phyloP scores from a whole-genome alignment of 1,140 invertebrate genomes.

The Cyclargus thomasi region DNA sequence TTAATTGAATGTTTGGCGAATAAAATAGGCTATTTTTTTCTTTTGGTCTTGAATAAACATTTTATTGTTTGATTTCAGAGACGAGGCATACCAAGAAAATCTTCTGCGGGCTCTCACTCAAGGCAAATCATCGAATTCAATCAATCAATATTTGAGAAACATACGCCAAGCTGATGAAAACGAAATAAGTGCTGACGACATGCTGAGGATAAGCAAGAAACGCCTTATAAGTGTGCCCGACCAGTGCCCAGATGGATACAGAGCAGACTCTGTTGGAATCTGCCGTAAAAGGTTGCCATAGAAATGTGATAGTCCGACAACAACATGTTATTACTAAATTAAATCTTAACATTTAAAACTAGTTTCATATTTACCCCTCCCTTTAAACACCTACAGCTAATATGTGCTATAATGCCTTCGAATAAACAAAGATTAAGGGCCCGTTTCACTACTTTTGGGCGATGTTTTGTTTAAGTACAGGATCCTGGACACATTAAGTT shows the following conservation, averaged over 20 bases:
- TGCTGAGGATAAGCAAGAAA: slow-evolving; percentile 13
- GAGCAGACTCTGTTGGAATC: slow-evolving; percentile 42
- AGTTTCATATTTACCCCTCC: background rate
- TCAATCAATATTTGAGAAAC: background rate
- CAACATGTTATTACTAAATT: background rate
- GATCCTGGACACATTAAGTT: no score
- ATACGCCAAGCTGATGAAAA: slow-evolving; percentile 10
- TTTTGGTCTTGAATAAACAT: no score
- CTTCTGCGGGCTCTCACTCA: background rate
- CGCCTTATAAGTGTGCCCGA: slow-evolving; percentile 45
- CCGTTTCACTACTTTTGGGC: no score
- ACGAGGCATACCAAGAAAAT: background rate
- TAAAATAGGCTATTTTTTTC: no score
- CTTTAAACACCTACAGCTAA: no score
- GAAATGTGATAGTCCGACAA: background rate
- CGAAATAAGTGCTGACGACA: slow-evolving; percentile 18
- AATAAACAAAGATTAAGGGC: no score
- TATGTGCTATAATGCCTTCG: no score
- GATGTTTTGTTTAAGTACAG: no score
- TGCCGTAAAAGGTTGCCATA: slow-evolving; percentile 36
- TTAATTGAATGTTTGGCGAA: no score
- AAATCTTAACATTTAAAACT: background rate
- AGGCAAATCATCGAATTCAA: no score
- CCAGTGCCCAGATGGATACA: slow-evolving; percentile 48
- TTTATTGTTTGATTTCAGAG: background rate